These are phyloP conservation scores for Caenorhabditis tropicalis DNA, from an alignment of 1,140 invertebrate species.

Conservation along the genomic window DNA sequence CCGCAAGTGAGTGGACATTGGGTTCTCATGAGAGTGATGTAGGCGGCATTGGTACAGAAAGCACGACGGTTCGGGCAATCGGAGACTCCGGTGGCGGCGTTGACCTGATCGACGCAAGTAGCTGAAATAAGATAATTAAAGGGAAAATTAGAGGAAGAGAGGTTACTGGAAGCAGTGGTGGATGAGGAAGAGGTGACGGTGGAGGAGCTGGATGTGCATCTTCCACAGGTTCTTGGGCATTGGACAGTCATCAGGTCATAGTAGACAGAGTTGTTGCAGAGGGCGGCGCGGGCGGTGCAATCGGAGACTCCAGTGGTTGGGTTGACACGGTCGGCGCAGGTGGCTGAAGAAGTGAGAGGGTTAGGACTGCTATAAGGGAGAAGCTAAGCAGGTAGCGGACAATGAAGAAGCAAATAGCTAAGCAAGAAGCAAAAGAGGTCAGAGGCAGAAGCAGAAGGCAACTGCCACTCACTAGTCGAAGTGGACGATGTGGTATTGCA, in stretches of 20 bases:
- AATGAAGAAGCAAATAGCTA: background rate
- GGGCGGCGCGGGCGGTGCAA: conserved; percentile 17
- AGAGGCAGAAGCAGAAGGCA: background rate
- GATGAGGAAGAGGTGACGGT: background rate
- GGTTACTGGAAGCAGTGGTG: background rate
- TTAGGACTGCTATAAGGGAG: background rate
- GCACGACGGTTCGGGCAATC: conserved; percentile 42
- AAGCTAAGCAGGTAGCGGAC: background rate
- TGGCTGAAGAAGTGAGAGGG: background rate
- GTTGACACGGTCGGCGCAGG: conserved; percentile 41
- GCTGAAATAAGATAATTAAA: background rate
- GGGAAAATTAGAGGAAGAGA: background rate
- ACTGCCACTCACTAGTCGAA: background rate
- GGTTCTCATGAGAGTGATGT: conserved; percentile 25
- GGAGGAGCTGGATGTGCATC: background rate
- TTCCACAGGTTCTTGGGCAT: conserved; percentile 51
- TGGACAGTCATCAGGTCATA: conserved; percentile 46
- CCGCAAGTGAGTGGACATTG: conserved; percentile 42
- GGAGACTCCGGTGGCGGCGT: background rate
- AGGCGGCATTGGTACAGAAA: conserved; percentile 24
- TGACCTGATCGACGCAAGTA: conserved; percentile 28
- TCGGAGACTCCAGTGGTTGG: conserved; percentile 38
- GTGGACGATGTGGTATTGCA: conserved; percentile 26
- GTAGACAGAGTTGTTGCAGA: conserved; percentile 49
- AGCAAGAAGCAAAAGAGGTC: background rate